Conservation (phyloP, 2,113 vertebrate species). For the Tylochromis polylepis region DNA sequence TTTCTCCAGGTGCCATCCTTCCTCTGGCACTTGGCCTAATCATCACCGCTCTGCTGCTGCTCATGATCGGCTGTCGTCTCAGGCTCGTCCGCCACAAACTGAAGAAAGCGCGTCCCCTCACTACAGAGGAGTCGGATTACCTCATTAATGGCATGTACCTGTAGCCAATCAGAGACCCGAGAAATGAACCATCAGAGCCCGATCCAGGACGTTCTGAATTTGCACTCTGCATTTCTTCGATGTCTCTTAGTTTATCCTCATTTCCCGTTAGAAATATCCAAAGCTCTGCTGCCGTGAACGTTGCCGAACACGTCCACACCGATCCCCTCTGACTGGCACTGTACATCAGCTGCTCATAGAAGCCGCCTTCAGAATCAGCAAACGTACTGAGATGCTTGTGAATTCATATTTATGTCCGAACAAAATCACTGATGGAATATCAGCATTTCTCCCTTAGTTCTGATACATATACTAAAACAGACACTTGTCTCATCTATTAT, state of each 20-base stretch:
- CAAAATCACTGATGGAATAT: not conserved
- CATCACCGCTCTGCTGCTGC: constrained; percentile 87
- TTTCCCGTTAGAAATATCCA: not conserved
- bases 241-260: not conserved
- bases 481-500: not conserved
- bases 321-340: not conserved
- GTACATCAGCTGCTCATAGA: not conserved
- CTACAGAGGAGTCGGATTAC: constrained; percentile 97
- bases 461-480: not conserved
- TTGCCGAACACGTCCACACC: not conserved
- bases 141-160: constrained; percentile 99
- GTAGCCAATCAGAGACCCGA: constrained; percentile 51
- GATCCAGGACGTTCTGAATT: not conserved
- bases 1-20: constrained; percentile 84
- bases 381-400: constrained; percentile 11
- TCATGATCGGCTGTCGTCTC: constrained; percentile 91
- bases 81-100: constrained; percentile 86
- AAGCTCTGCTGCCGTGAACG: not conserved
- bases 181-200: not conserved
- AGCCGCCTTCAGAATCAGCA: constrained; percentile 6
- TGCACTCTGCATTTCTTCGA: not conserved
- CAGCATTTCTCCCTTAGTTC: not conserved
- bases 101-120: constrained; percentile 92
- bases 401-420: not conserved
- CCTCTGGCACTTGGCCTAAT: constrained; percentile 89